A percentile compares a stretch with the other conserved stretches of the same genome.
These are phyloP conservation scores for Deroplatys truncata DNA, from an alignment of 2,888 invertebrate genomes.

Conservation along the genomic window DNA sequence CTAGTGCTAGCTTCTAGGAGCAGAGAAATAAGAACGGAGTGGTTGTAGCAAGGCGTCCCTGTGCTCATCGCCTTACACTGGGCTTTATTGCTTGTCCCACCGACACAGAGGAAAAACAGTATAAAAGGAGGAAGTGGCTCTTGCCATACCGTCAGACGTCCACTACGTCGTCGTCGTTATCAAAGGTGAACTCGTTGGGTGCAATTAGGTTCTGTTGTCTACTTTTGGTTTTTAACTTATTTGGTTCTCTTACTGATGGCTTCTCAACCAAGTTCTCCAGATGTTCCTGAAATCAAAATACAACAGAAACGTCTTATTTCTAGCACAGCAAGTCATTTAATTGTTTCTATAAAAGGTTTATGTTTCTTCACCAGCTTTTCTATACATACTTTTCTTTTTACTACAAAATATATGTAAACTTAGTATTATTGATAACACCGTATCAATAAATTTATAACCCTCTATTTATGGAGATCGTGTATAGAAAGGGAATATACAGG, in stretches of 20 bases:
- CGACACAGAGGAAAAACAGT: neutral
- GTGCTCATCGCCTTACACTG: neutral
- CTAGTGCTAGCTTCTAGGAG: neutral
- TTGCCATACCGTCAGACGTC: neutral
- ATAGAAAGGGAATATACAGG: too few species aligned
- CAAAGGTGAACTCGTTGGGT: neutral
- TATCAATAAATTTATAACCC: too few species aligned
- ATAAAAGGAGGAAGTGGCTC: neutral
- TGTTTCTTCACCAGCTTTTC: too few species aligned
- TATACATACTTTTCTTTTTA: too few species aligned
- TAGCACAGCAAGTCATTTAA: neutral
- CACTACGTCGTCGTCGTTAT: neutral
- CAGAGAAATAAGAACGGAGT: neutral
- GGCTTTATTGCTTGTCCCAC: neutral
- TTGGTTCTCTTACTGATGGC: neutral
- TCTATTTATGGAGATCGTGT: too few species aligned
- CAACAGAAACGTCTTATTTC: neutral
- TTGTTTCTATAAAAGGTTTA: too few species aligned
- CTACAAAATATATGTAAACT: too few species aligned
- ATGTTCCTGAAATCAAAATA: neutral
- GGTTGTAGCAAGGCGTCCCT: too few species aligned
- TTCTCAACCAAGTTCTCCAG: conserved; percentile 12
- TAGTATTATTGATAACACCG: too few species aligned
- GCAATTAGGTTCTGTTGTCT: neutral
- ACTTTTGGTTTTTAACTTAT: neutral